Evolutionary conservation across 2,113 vertebrate species (phyloP).

Genomic region (Pelodiscus sinensis): DNA sequence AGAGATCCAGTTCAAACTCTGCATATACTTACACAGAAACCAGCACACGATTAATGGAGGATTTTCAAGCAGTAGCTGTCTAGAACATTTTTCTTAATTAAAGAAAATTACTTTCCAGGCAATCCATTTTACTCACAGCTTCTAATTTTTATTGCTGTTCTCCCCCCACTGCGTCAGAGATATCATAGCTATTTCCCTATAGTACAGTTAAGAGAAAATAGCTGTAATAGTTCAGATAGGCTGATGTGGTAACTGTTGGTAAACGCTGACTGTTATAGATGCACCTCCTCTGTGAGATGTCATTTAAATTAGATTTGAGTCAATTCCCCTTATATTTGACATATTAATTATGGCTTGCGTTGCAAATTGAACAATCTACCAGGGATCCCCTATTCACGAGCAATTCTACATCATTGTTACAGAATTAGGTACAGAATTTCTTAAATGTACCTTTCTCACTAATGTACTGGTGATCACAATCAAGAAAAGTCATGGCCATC

Average conservation of each 20-base stretch:
- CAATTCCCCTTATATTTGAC: neutral
- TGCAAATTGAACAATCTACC: neutral
- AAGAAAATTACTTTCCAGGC: neutral
- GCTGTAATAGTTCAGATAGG: neutral
- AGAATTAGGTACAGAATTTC: no score
- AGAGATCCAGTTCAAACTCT: neutral
- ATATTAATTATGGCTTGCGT: neutral
- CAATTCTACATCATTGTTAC: neutral
- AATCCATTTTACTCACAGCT: neutral
- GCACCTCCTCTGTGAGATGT: neutral
- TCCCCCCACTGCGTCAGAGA: fast-evolving
- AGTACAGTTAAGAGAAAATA: neutral
- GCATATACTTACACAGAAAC: neutral
- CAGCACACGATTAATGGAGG: neutral
- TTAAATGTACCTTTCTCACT: neutral
- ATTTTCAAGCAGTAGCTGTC: neutral
- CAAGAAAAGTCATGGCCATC: neutral
- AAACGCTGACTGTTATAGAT: neutral
- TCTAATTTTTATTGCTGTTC: neutral
- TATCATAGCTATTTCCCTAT: neutral
- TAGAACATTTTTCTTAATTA: neutral
- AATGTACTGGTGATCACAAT: neutral
- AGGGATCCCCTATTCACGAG: neutral
- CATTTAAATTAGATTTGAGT: neutral
- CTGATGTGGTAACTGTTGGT: neutral